Base-by-base conservation (phyloP, 2,113 vertebrate species). In the Planiliza haematocheilus region DNA sequence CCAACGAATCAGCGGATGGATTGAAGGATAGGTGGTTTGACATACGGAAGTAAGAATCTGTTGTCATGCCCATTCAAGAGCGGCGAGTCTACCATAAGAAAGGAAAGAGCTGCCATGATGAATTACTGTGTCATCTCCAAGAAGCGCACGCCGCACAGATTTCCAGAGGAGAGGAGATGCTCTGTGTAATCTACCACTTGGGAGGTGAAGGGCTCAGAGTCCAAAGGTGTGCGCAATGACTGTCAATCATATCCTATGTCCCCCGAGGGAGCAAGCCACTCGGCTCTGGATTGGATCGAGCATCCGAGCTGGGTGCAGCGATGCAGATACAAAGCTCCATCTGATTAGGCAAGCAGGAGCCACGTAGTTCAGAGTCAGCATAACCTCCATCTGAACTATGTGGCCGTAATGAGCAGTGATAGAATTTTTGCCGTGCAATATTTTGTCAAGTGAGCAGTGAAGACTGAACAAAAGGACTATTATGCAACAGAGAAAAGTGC, bases 71-170 rank as follows among this genome's bases (percentile, higher is more conserved):
- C 63, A 43, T 62, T 82, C 42, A 39, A 51, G 52, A 68, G 60
- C 20, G 51, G 77, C 60, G 82, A 64, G 69, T 79, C 83, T 64
- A 61, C 69, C 57, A 49, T 30, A 59, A 72, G 64, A 78, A 84
- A 77, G 46, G 62, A 67, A 37, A 80, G 66, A 20, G 43, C 86
- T 87, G 87, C 79, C 69, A 78, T 38, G 62, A 70, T 74, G 60
- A 85, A 88, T 89, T 81, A 91, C 53, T 4, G 10, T 59, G 78
- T 86, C 76, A 78, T 76, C 61, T 49, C 48, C 67, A 17, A 79
- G 55, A 83, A 60, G 53, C 39, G 53, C 37, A 43, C 17, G 10
- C 51, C 49, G 48, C 51, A 45, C 64, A 62, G 60, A 78, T 70
- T 53, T 81, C 49, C 36, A 77, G 39, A 43, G 55, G 7, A 8